A percentile compares a stretch with the other conserved stretches of the same genome.
Evolutionary conservation across 1,140 invertebrate species (phyloP).

Genomic region (Bombus superbus): DNA sequence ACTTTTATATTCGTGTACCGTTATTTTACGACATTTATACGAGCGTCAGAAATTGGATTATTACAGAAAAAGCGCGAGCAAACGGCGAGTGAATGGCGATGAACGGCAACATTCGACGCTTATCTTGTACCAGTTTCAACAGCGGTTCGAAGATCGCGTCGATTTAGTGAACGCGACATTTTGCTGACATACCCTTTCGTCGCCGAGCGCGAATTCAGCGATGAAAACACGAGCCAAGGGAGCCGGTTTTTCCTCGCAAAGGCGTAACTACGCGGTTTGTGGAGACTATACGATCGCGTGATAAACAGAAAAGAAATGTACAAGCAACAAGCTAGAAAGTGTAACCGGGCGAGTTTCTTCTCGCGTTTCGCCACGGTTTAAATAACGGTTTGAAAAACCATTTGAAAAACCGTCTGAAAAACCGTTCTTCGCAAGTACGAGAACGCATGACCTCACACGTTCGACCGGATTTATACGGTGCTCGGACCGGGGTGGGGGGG

Average conservation of each 20-base stretch:
- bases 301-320: conserved; percentile 21
- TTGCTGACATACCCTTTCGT: conserved; percentile 31
- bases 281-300: neutral
- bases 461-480: neutral
- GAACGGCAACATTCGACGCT: neutral
- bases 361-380: neutral
- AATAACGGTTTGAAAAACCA: neutral
- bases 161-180: conserved; percentile 16
- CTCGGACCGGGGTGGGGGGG: neutral
- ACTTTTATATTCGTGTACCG: neutral
- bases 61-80: neutral
- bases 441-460: neutral
- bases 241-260: conserved; percentile 1
- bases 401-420: neutral
- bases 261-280: neutral
- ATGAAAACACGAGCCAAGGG: conserved; percentile 39
- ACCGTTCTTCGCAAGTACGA: neutral
- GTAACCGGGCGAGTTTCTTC: neutral
- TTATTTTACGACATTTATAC: neutral
- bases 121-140: neutral
- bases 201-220: conserved; percentile 49
- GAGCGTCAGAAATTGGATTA: neutral
- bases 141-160: conserved; percentile 27
- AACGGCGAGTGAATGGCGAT: neutral
- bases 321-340: conserved; percentile 12